Evolutionary conservation across 2,888 invertebrate genomes (phyloP), one percentile per base, ranked within the genome.

Genomic region (Eupithecia vulgata): DNA sequence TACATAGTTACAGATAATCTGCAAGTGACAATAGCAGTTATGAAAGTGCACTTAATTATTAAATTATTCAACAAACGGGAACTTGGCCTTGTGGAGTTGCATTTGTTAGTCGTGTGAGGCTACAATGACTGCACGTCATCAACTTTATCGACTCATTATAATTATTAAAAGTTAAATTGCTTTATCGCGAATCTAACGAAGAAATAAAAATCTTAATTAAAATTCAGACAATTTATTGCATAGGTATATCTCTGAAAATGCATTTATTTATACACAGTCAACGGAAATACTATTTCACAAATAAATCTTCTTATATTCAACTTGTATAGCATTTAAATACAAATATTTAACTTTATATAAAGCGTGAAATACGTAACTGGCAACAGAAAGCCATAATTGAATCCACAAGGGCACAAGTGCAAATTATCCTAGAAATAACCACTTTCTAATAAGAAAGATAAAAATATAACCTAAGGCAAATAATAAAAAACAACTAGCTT

Each of bases 81-180:
- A 93, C 94, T 94, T 94, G 95, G 94, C 95, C 95, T 95, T 94
- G 95, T 94, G 94, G 95, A 94, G 92, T 91, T 91, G 92, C 91
- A 86, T 72, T 94, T 71, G 74, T 94, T 94, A 94, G 94, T 95
- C 87, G 88, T 94, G 93, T 94, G 91, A 94, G 94, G 90, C 92
- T 93, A 91, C 91, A 88, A 87, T 87, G 89, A 90, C 89, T 87
- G 85, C 94, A 94, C 94, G 93, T 93, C 94, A 94, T 94, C 94
- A 93, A 94, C 94, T 92, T 89, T 91, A 93, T 91, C 83, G 85
- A 91, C 90, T 87, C 77, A 75, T 81, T 78, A 79, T 76, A 68
- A 64, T 57, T 52, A 70, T 64, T 37, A 70, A 61, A 71, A 71
- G n/a, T 77, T 74, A 74, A 69, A 61, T 75, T 76, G 73, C 68